phyloP scores from a whole-genome alignment of 2,888 invertebrate species.

The Seira ritae region DNA sequence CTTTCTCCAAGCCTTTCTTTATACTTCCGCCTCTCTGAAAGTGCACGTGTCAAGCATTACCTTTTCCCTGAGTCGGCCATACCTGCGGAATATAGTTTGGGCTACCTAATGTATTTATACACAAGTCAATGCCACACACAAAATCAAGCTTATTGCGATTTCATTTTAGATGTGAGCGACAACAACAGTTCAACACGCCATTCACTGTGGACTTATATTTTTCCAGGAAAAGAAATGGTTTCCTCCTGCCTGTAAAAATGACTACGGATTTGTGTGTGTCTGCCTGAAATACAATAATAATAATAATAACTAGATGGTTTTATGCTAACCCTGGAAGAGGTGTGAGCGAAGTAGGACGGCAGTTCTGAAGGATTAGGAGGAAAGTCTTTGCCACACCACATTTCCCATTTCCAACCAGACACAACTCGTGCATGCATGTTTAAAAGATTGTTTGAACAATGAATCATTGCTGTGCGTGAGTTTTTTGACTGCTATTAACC shows the following conservation, averaged over 20 bases:
- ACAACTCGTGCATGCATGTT: not conserved
- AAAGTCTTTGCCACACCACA: constrained; percentile 15
- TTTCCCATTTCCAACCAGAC: not conserved
- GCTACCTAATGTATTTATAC: not conserved
- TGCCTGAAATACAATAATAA: too few relatives aligned
- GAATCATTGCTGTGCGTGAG: constrained; percentile 47
- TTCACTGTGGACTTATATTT: not conserved
- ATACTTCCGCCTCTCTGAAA: not conserved
- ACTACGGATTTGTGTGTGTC: too few relatives aligned
- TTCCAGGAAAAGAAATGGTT: not conserved
- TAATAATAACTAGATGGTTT: not conserved
- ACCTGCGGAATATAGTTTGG: not conserved
- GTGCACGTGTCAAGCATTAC: constrained; percentile 2
- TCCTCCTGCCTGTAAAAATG: too few relatives aligned
- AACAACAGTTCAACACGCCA: not conserved
- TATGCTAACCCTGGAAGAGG: not conserved
- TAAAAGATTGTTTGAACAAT: constrained; percentile 40
- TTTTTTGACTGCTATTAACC: constrained; percentile 42
- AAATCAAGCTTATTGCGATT: not conserved
- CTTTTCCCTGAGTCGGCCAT: not conserved
- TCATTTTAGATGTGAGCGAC: not conserved
- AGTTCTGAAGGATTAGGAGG: not conserved
- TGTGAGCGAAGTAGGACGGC: not conserved
- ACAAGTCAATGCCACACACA: constrained; percentile 12
- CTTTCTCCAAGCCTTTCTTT: not conserved